Base-by-base conservation (phyloP, 2,888 invertebrate genomes). In the Caenorhabditis afra region DNA sequence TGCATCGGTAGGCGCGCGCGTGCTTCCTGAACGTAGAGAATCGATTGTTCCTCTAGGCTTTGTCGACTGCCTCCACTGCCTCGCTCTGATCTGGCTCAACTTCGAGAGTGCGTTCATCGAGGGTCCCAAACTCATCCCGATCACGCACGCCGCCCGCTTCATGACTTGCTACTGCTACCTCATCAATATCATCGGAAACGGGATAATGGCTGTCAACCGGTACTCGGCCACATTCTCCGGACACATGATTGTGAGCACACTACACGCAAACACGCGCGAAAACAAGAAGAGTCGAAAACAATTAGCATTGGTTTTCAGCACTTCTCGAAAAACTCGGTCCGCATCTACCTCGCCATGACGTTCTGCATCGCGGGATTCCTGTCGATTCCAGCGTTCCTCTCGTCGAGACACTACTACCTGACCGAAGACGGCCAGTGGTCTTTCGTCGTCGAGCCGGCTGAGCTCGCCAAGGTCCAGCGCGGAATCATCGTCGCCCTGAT, bases 171-270 rank as follows among this genome's bases (percentile, higher is more conserved):
- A 52, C 37, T 68, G 59, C 52, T 68, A 52, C 37, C 20, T 59
- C 8, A 20, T 44, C 22, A 41, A 68, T 22, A 52, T 68, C 1
- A 59, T 59, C 20, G 68, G 68, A 11, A 68, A 68, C 29, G 59
- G 68, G 14, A 18, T 59, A 5, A 59, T 68, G 68, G 68, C 68
- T 1, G n/a, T 59, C 5, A 68, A 68, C 18, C 58, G 68, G 5
- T 68, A 37, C 20, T 59, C 68, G 35, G 68, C 68, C 0, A 59
- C 59, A 0, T 68, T 14, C 35, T 29, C 18, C 7, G 14, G 14
- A 8, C 59, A 68, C 22, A 7, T 10, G 12, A 16, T 23, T 39
- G 67, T 67, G 10, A 57, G n/a, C 29, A 29, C 3, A 29, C 29
- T 29, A 29, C n/a, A n/a, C n/a, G n/a, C n/a, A n/a, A 7, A 29